Conservation (phyloP, 2,797 vertebrate genomes). For the Alectoris magna region DNA sequence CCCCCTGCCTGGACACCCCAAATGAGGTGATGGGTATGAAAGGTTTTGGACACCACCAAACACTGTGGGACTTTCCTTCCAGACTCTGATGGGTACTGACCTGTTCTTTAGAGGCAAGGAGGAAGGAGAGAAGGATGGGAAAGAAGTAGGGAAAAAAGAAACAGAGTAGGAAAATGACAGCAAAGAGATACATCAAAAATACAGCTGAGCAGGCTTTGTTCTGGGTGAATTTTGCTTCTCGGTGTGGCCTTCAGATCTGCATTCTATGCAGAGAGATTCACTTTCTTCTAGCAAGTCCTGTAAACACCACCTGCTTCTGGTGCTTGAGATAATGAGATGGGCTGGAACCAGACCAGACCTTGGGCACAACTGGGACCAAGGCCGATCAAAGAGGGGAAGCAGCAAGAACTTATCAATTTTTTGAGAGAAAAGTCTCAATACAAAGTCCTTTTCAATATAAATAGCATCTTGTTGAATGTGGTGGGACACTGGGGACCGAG, state of each 20-base stretch:
- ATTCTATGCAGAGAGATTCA: conserved; percentile 15
- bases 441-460: conserved; percentile 7
- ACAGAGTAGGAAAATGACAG: not conserved
- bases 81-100: not conserved
- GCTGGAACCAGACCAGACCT: conserved; percentile 52
- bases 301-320: conserved; percentile 68
- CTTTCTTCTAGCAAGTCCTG: conserved; percentile 9
- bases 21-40: not conserved
- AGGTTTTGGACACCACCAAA: not conserved
- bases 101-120: not conserved
- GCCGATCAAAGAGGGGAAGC: not conserved
- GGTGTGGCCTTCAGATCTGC: conserved; percentile 15
- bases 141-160: not conserved
- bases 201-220: not conserved
- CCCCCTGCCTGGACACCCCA: not conserved
- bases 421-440: conserved; percentile 56
- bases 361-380: conserved; percentile 10
- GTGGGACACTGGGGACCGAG: conserved; percentile 32
- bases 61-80: not conserved
- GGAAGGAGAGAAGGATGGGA: not conserved
- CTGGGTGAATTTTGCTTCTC: not conserved
- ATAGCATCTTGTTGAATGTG: not conserved
- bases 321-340: conserved; percentile 39
- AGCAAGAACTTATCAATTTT: conserved; percentile 57
- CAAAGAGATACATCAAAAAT: not conserved